Evolutionary conservation across 1,140 invertebrate genomes (phyloP).

Genomic region (Camponotus vicinus): DNA sequence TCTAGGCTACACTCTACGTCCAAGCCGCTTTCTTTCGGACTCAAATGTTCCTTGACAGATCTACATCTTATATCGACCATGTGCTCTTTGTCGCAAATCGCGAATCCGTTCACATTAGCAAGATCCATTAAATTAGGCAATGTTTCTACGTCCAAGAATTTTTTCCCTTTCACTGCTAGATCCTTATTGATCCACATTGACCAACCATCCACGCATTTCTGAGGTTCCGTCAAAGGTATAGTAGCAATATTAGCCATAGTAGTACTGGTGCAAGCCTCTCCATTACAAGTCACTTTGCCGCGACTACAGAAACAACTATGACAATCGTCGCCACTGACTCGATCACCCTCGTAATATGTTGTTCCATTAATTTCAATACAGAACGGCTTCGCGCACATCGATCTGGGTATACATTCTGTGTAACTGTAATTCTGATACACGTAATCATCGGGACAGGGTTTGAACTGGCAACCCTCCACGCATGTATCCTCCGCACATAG

Average conservation of each 20-base stretch:
- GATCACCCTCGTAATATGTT: slow-evolving; percentile 92
- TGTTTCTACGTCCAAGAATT: slow-evolving; percentile 88
- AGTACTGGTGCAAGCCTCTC: slow-evolving; percentile 88
- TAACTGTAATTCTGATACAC: slow-evolving; percentile 91
- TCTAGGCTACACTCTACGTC: slow-evolving; percentile 92
- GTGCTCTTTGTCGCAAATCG: slow-evolving; percentile 87
- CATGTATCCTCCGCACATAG: slow-evolving; percentile 91
- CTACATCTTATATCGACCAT: slow-evolving; percentile 93
- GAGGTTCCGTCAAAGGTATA: slow-evolving; percentile 78
- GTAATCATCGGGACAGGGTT: slow-evolving; percentile 90
- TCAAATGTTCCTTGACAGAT: slow-evolving; percentile 88
- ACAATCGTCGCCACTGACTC: slow-evolving; percentile 91
- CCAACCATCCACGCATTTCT: slow-evolving; percentile 90
- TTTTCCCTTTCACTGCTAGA: slow-evolving; percentile 82
- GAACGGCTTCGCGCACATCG: slow-evolving; percentile 90
- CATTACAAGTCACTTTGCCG: slow-evolving; percentile 89
- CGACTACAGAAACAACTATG: slow-evolving; percentile 92
- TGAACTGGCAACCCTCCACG: slow-evolving; percentile 92
- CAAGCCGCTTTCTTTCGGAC: slow-evolving; percentile 90
- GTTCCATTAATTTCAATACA: slow-evolving; percentile 90
- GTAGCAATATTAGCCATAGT: slow-evolving; percentile 71
- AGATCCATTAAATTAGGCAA: slow-evolving; percentile 84
- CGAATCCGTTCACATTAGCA: slow-evolving; percentile 81
- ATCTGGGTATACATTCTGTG: slow-evolving; percentile 91
- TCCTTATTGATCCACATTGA: slow-evolving; percentile 91